Evolutionary conservation across 2,888 invertebrate species (phyloP).

Genomic region (Gordius sp.): DNA sequence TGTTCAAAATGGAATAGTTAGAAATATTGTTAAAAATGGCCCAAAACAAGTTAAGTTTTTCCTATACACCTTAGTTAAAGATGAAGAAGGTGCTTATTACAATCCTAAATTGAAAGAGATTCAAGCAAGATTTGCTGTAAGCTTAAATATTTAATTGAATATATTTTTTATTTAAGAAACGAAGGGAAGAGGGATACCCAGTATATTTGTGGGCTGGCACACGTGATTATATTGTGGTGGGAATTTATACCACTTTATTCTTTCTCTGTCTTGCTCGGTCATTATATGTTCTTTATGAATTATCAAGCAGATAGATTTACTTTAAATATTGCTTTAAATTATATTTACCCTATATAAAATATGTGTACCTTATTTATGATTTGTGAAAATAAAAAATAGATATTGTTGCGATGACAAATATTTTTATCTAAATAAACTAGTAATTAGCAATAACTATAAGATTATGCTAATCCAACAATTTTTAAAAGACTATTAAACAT

Average conservation of each 20-base stretch:
- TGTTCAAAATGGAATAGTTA: conserved; percentile 1
- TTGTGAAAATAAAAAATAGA: too few species aligned
- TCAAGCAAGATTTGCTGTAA: not conserved
- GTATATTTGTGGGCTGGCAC: not conserved
- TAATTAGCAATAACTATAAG: too few species aligned
- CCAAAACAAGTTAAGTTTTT: not conserved
- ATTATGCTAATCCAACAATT: too few species aligned
- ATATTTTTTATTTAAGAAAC: not conserved
- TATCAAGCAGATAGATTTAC: not conserved
- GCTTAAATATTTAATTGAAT: not conserved
- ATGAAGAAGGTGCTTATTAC: conserved; percentile 1
- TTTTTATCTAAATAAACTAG: too few species aligned
- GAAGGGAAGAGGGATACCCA: not conserved
- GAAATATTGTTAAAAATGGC: not conserved
- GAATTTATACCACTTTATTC: not conserved
- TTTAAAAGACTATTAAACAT: too few species aligned
- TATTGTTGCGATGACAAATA: too few species aligned
- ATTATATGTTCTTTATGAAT: not conserved
- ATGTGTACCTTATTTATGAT: too few species aligned
- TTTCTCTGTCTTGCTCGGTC: not conserved
- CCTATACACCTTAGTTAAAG: not conserved
- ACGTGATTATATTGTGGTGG: not conserved
- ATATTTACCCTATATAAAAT: too few species aligned
- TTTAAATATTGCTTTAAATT: too few species aligned
- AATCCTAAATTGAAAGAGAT: not conserved